These are phyloP conservation scores for Trachemys scripta DNA, from an alignment of 2,113 vertebrate genomes.

Conservation along the genomic window DNA sequence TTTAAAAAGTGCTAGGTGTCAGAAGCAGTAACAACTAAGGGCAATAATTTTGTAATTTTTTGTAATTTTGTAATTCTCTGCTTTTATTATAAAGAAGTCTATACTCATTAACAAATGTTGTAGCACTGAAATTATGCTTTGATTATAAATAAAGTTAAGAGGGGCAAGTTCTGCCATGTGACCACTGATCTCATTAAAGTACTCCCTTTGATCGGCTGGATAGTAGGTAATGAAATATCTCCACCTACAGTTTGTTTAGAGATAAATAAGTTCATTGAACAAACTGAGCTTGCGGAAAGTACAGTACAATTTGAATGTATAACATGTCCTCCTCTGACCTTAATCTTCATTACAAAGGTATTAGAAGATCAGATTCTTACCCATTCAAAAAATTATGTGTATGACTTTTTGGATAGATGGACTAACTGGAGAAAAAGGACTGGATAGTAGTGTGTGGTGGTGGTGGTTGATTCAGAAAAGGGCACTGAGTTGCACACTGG, in stretches of 20 bases:
- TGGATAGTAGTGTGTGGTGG: not conserved
- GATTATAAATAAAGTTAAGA: not conserved
- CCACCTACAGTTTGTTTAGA: not conserved
- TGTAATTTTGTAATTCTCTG: not conserved
- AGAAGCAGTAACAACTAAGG: not conserved
- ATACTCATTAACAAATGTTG: not conserved
- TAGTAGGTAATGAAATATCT: not conserved
- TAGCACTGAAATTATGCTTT: not conserved
- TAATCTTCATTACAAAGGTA: not conserved
- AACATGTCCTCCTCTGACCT: not conserved
- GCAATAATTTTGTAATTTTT: not conserved
- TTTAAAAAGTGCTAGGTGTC: not conserved
- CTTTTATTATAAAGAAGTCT: not conserved
- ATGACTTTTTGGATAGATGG: not conserved
- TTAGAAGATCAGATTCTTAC: not conserved
- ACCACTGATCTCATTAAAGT: not conserved
- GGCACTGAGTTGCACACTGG: not conserved
- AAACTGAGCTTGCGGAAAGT: not conserved
- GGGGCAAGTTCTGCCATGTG: not conserved
- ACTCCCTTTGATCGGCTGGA: not conserved
- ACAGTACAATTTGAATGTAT: not conserved
- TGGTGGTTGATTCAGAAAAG: not conserved
- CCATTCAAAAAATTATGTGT: not conserved
- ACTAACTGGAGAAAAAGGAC: not conserved
- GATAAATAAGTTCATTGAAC: accelerated